Conservation (phyloP, 2,888 invertebrate genomes). For the Heliconius ethilla region DNA sequence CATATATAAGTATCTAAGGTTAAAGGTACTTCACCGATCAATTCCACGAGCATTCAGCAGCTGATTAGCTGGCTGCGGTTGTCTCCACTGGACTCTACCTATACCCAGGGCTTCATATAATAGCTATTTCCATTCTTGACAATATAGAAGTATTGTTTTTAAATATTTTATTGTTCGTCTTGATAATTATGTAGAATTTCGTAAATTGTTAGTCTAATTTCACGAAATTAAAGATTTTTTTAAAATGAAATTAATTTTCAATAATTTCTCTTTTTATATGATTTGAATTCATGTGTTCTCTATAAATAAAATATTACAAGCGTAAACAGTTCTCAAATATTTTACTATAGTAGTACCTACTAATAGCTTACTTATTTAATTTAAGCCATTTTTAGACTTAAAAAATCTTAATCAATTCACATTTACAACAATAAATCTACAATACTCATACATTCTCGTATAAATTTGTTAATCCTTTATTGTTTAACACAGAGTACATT, state of each 20-base stretch:
- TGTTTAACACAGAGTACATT: background rate
- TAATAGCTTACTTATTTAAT: no score
- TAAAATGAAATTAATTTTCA: no score
- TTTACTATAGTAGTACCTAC: no score
- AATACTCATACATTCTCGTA: background rate
- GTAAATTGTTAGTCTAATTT: background rate
- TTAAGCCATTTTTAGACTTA: no score
- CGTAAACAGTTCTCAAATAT: no score
- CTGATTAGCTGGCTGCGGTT: slow-evolving; percentile 43
- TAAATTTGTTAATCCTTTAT: background rate
- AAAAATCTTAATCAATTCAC: no score
- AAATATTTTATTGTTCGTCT: background rate
- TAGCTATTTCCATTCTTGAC: background rate
- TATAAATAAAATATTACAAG: no score
- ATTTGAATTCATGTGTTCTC: no score
- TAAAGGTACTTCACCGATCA: slow-evolving; percentile 40
- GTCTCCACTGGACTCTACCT: slow-evolving; percentile 25
- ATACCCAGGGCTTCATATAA: slow-evolving; percentile 19
- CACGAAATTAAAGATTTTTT: no score
- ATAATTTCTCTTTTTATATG: no score
- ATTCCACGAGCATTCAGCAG: slow-evolving; percentile 37
- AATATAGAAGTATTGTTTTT: background rate
- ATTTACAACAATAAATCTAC: background rate
- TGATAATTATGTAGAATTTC: background rate
- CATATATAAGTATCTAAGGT: background rate